A percentile compares a stretch with the other conserved stretches of the same genome.
phyloP scores from a whole-genome alignment of 2,113 vertebrate species.

The Microtus richardsoni region DNA sequence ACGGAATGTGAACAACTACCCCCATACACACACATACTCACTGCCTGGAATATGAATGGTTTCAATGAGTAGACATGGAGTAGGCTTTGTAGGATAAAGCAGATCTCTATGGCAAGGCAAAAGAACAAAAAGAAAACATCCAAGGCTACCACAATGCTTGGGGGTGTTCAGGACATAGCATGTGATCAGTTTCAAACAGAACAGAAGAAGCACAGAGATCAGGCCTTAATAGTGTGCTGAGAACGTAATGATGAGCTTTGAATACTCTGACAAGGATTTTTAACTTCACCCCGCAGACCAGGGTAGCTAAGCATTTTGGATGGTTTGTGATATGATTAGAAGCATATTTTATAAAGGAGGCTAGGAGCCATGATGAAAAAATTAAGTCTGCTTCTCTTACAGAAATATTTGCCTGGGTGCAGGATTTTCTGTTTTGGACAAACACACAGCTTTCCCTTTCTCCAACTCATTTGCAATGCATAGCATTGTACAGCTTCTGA shows the following conservation, averaged over 20 bases:
- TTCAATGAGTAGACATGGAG: neutral
- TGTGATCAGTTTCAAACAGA: neutral
- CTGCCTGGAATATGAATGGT: neutral
- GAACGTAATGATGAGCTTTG: neutral
- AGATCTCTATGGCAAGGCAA: neutral
- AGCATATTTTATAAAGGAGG: neutral
- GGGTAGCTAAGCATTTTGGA: constrained; percentile 7
- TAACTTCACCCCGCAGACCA: neutral
- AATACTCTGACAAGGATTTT: neutral
- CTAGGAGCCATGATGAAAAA: neutral
- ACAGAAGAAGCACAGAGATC: neutral
- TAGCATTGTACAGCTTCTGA: constrained; percentile 27
- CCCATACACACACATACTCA: neutral
- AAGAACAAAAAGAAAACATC: neutral
- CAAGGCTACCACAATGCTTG: neutral
- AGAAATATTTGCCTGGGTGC: constrained; percentile 41
- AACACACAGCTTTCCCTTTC: constrained; percentile 37
- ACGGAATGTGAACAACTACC: neutral
- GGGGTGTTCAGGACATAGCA: neutral
- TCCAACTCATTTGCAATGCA: constrained; percentile 64
- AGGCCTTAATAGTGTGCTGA: neutral
- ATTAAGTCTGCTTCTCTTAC: constrained; percentile 6
- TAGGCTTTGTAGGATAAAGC: neutral
- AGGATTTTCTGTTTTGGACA: constrained; percentile 35
- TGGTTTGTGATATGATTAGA: neutral